Evolutionary conservation across 2,113 vertebrate genomes (phyloP), one percentile per base, ranked within the genome.

Genomic region (Semnornis frantzii): DNA sequence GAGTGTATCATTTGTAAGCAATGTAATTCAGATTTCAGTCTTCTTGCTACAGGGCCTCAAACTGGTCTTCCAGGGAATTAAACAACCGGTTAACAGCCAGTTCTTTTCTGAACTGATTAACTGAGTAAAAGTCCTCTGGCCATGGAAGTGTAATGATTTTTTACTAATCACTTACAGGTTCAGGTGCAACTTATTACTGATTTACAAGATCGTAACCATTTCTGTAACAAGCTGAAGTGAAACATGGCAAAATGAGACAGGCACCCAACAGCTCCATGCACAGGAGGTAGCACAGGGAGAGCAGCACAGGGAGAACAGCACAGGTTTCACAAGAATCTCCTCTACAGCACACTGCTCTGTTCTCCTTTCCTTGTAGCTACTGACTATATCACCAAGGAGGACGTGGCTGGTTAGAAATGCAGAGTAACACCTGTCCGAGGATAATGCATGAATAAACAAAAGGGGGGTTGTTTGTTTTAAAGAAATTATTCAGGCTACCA

Each of bases 121-220:
- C 93, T 94, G 79, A 89, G 91, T 91, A 85, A 95, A 96, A 88
- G 87, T 91, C 90, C 93, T 94, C 90, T 90, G 91, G 95, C 90
- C 72, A 73, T 81, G 64, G 62, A 89, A 91, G 64, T 31, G 20
- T 71, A 96, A 78, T 83, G 48, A 63, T 83, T 88, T 95, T 91
- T 91, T 54, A 80, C 84, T 95, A 93, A 95, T 94, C 66, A 46
- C 91, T 94, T 88, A 71, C 85, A 91, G 80, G 62, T 82, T 94
- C 83, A 71, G 70, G 90, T 83, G 90, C 89, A 92, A 69, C 39
- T 91, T 87, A 96, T 96, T 95, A 97, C 94, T 97, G 85, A 97
- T 97, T 94, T 95, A 90, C 94, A 92, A 86, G 90, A 50, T 30
- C 15, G 14, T 74, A 84, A 87, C 57, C 25, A 42, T 91, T 89